A percentile compares a stretch with the other conserved stretches of the same genome.
These are phyloP conservation scores for Tachuris rubrigastra DNA, from an alignment of 2,113 vertebrate species.

Conservation along the genomic window DNA sequence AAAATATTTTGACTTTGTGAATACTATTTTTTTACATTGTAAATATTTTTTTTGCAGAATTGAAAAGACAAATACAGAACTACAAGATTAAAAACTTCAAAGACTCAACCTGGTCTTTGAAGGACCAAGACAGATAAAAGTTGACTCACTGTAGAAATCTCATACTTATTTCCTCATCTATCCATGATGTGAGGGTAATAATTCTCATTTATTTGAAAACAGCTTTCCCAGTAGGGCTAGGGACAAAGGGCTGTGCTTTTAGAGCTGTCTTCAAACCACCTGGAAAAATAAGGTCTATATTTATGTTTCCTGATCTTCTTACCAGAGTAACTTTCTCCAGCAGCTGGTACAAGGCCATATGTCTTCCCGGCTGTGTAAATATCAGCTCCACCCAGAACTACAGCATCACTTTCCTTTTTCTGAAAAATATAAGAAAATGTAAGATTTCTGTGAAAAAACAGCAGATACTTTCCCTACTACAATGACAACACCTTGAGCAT, in stretches of 20 bases:
- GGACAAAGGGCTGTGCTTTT: not conserved
- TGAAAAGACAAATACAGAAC: not conserved
- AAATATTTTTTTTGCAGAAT: not conserved
- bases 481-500: not conserved
- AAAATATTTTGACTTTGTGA: not conserved
- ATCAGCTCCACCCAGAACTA: constrained; percentile 86
- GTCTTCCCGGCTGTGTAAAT: constrained; percentile 89
- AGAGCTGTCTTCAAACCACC: not conserved
- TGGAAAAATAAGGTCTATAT: not conserved
- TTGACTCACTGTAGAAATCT: not conserved
- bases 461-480: not conserved
- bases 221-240: not conserved
- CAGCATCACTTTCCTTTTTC: constrained; percentile 82
- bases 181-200: not conserved
- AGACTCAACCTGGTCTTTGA: not conserved
- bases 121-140: not conserved
- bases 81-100: not conserved
- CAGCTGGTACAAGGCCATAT: constrained; percentile 86
- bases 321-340: constrained; percentile 89
- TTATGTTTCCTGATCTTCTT: constrained; percentile 33
- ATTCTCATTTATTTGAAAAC: constrained; percentile 9
- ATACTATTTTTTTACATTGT: not conserved
- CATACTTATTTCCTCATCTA: not conserved
- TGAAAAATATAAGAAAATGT: constrained; percentile 48
- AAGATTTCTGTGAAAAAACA: not conserved